phyloP scores from a whole-genome alignment of 2,888 invertebrate species.

The Acleris cristana region DNA sequence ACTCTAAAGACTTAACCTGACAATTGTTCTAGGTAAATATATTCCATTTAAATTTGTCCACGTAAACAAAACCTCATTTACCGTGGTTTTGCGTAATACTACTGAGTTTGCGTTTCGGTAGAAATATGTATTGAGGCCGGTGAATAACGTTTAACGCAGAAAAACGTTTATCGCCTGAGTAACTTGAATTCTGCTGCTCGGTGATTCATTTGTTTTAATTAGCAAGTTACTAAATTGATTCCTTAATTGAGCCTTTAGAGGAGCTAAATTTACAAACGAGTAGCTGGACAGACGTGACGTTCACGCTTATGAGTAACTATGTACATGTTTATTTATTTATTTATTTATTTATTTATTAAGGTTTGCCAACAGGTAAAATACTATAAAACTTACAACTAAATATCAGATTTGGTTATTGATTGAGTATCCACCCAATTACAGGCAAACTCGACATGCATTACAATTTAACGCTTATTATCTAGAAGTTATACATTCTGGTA shows the following conservation, averaged over 20 bases:
- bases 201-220: conserved; percentile 28
- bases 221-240: conserved; percentile 20
- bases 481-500: no score
- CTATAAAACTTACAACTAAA: no score
- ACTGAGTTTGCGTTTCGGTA: conserved; percentile 20
- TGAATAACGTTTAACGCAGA: conserved; percentile 40
- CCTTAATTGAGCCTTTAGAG: conserved; percentile 12
- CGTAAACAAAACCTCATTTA: conserved; percentile 34
- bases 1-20: conserved; percentile 7
- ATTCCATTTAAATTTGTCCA: conserved; percentile 31
- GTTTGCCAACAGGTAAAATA: no score
- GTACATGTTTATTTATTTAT: no score
- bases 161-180: conserved; percentile 20
- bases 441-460: no score
- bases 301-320: no score
- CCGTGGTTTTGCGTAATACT: conserved; percentile 29
- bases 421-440: no score
- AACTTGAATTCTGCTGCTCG: conserved; percentile 7
- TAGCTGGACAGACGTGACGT: no score
- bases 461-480: no score
- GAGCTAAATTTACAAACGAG: neutral
- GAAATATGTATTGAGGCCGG: conserved; percentile 41
- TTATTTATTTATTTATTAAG: no score
- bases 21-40: conserved; percentile 4
- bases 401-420: no score